Evolutionary conservation across 2,113 vertebrate genomes (phyloP).

Genomic region (Capricornis sumatraensis): DNA sequence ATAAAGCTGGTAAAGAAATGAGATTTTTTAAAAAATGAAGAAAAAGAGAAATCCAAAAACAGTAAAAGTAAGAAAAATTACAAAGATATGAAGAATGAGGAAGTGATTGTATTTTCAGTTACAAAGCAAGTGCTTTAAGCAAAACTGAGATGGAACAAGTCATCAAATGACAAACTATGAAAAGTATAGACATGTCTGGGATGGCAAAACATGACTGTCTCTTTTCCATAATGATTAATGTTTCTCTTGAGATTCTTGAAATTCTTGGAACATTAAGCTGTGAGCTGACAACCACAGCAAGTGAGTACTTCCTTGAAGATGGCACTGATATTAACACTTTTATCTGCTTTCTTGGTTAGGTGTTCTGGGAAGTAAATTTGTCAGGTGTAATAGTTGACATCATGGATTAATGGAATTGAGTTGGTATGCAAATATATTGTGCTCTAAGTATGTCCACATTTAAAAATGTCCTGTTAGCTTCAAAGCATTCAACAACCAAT

Average conservation of each 20-base stretch:
- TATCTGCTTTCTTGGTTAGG: background rate
- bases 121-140: background rate
- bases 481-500: no score
- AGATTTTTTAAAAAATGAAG: background rate
- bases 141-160: background rate
- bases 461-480: background rate
- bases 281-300: background rate
- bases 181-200: background rate
- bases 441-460: background rate
- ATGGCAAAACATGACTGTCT: background rate
- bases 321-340: no score
- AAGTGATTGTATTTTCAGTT: background rate
- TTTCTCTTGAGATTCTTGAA: background rate
- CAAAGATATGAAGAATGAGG: background rate
- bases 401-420: fast-evolving
- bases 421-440: no score
- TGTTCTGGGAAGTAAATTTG: background rate
- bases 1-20: background rate
- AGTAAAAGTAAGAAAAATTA: background rate
- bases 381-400: background rate
- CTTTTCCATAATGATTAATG: background rate
- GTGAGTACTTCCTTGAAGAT: background rate
- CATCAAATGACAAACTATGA: background rate
- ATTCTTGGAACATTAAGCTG: background rate
- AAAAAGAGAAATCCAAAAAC: background rate